Conservation (phyloP, 2,888 invertebrate genomes). For the Unio delphinus region DNA sequence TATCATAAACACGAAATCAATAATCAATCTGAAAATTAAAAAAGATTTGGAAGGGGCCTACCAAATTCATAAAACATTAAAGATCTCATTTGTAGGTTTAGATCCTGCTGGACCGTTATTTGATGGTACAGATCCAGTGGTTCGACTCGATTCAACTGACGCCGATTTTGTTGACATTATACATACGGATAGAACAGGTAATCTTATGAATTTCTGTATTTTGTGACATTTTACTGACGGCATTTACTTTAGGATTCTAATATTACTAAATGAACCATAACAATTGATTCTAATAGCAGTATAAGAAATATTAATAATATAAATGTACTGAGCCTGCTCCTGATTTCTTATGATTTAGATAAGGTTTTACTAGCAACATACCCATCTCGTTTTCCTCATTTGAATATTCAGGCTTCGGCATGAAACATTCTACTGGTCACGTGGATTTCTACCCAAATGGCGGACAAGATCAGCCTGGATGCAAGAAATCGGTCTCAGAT, state of each 20-base stretch:
- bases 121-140: constrained; percentile 84
- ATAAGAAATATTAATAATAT: too few species aligned
- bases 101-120: constrained; percentile 94
- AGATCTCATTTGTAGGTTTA: constrained; percentile 74
- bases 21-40: too few species aligned
- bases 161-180: constrained; percentile 91
- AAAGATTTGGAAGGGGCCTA: too few species aligned
- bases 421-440: constrained; percentile 57
- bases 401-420: constrained; percentile 48
- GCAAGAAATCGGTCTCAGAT: constrained; percentile 13
- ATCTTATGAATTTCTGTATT: background rate
- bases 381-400: background rate
- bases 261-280: too few species aligned
- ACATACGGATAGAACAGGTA: constrained; percentile 81
- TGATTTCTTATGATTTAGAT: too few species aligned
- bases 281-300: too few species aligned
- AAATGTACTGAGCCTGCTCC: too few species aligned
- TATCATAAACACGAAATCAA: too few species aligned
- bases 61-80: too few species aligned
- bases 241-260: too few species aligned
- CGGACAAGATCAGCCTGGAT: constrained; percentile 66
- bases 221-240: too few species aligned
- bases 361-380: too few species aligned
- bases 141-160: constrained; percentile 86
- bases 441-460: constrained; percentile 69